These are phyloP conservation scores for Ornithoptera alexandrae DNA, from an alignment of 2,888 invertebrate species.

Conservation along the genomic window DNA sequence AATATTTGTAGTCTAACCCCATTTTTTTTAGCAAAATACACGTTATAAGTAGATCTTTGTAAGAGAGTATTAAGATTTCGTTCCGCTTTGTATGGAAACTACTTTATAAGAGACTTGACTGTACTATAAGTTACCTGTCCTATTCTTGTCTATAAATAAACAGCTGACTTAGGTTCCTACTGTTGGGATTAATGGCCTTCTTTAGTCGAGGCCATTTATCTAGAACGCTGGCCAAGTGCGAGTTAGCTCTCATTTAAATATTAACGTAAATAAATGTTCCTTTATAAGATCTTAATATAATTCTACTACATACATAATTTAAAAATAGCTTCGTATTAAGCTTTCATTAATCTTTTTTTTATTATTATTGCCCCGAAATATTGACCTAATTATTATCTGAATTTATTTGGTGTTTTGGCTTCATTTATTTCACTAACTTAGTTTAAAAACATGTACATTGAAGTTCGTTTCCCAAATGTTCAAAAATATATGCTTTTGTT, in stretches of 20 bases:
- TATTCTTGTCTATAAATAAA: conserved; percentile 11
- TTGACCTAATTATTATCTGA: conserved; percentile 26
- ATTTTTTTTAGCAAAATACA: no score
- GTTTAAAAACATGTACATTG: conserved; percentile 20
- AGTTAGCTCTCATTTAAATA: no score
- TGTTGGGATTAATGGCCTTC: no score
- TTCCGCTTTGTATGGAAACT: no score
- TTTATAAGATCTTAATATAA: conserved; percentile 9
- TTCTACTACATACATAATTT: not conserved
- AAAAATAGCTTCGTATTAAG: not conserved
- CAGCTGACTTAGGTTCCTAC: no score
- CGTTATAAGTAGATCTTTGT: no score
- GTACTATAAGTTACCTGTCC: conserved; percentile 21
- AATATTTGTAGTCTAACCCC: no score
- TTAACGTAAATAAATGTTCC: conserved; percentile 18
- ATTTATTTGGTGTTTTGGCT: conserved; percentile 16
- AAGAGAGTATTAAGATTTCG: no score
- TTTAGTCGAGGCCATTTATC: no score
- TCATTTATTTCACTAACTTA: conserved; percentile 8
- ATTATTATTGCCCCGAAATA: conserved; percentile 15
- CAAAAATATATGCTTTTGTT: conserved; percentile 45
- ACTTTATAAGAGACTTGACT: no score
- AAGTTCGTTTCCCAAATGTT: conserved; percentile 31
- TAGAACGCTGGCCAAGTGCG: no score
- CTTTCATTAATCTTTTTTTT: not conserved